phyloP scores from a whole-genome alignment of 2,888 invertebrate species.

The Drosophila pseudotalamancana region DNA sequence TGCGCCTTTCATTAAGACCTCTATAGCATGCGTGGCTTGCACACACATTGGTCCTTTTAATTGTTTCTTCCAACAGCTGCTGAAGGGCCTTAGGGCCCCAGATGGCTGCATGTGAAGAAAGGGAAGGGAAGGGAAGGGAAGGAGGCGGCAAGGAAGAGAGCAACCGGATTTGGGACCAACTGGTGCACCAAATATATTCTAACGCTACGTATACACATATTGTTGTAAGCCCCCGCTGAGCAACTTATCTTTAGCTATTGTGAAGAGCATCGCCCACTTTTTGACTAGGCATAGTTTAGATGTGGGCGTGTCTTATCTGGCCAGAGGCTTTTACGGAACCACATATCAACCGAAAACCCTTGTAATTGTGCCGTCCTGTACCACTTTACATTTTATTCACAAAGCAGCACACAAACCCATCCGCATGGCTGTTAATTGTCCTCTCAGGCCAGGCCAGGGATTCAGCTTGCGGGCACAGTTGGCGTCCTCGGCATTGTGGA shows the following conservation, averaged over 20 bases:
- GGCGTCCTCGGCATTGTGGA: conserved; percentile 28
- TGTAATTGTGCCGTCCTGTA: conserved; percentile 30
- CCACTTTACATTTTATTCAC: conserved; percentile 30
- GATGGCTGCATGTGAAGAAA: background rate
- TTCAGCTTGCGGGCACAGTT: conserved; percentile 31
- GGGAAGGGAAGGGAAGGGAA: background rate
- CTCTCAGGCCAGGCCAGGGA: conserved; percentile 29
- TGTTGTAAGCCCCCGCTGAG: conserved; percentile 19
- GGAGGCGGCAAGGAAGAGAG: background rate
- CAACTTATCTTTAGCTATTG: conserved; percentile 42
- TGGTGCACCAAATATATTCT: conserved; percentile 28
- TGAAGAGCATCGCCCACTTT: conserved; percentile 42
- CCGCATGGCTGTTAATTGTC: conserved; percentile 52
- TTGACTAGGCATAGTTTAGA: conserved; percentile 18
- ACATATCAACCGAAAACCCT: conserved; percentile 36
- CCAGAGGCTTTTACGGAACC: conserved; percentile 34
- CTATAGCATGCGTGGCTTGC: conserved; percentile 23
- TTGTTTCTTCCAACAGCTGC: conserved; percentile 61
- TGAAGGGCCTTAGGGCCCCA: conserved; percentile 18
- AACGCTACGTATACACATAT: conserved; percentile 20
- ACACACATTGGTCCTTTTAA: conserved; percentile 56
- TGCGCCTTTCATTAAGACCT: conserved; percentile 61
- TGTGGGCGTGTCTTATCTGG: conserved; percentile 35
- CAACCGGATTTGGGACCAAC: conserved; percentile 19
- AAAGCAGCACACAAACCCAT: conserved; percentile 19